Base-by-base conservation (phyloP, 1,140 invertebrate genomes). In the Centruroides sculpturatus region DNA sequence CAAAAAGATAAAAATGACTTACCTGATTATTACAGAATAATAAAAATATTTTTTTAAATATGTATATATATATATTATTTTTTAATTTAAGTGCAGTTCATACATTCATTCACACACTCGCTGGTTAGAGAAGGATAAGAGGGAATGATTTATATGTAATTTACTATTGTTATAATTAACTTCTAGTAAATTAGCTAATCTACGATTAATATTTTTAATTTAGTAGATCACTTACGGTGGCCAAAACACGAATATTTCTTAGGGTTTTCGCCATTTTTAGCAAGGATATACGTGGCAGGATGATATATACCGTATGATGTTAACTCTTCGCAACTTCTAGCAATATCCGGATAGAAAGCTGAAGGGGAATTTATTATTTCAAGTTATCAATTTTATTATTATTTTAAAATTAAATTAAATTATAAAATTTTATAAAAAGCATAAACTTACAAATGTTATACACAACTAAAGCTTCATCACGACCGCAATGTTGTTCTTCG, bases 401-500 rank as follows among this genome's bases (percentile, higher is more conserved):
- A 5, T 23, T n/a, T 50, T 12, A n/a, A n/a, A 50, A 50, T n/a
- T 7, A 51, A 12, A 46, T n/a, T 7, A 36, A 10, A 35, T 47
- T 35, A 9, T 10, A 55, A 10, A n/a, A 55, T 36, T 12, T 53
- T 8, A 54, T 54, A 35, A 4, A n/a, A 10, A 5, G 49, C 12
- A 47, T 41, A n/a, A 9, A 60, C 62, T 64, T 60, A 64, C 62
- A 58, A 7, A 64, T 53, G 47, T 60, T 64, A 23, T 64, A 64
- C 9, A 64, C 56, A 8, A 59, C 59, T 46, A 64, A 36, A 35
- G 60, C 60, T 35, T 60, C 46, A 1, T 64, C 55, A n/a, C 54
- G 59, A 11, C 62, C 62, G n/a, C 62, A 64, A 35, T 64, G 62
- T 35, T 64, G 62, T 23, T 55, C 59, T 47, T 60, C 57, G 34